Evolutionary conservation across 2,888 invertebrate genomes (phyloP).

Genomic region (Melikaiella ostensackeni): DNA sequence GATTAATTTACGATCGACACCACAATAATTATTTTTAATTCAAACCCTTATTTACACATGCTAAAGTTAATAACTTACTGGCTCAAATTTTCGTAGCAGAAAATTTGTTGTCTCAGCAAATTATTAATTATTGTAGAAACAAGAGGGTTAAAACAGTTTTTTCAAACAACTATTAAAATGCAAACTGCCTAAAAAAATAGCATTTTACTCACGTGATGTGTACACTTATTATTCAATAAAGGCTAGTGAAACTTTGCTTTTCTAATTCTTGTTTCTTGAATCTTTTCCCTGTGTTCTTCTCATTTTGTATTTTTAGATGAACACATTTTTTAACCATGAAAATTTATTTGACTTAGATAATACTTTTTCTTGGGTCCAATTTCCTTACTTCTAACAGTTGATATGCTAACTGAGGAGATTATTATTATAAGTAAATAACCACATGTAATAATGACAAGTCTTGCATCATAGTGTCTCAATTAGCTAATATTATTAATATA

Average conservation of each 20-base stretch:
- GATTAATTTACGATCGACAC: background rate
- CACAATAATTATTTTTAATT: background rate
- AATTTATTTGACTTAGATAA: too few relatives aligned
- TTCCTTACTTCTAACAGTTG: background rate
- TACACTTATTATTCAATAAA: conserved; percentile 3
- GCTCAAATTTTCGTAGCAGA: background rate
- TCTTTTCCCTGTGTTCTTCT: background rate
- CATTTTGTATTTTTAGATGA: too few relatives aligned
- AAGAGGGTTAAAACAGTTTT: background rate
- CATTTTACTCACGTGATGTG: background rate
- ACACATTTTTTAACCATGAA: too few relatives aligned
- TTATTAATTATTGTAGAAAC: background rate
- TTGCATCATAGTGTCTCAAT: background rate
- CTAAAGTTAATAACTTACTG: background rate
- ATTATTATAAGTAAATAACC: background rate
- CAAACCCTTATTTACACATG: background rate
- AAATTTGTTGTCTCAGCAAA: background rate
- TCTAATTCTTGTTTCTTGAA: background rate
- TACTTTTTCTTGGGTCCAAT: background rate
- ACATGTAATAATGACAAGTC: background rate
- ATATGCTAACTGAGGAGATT: background rate
- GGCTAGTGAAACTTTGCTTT: conserved; percentile 12
- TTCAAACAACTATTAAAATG: background rate
- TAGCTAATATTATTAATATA: background rate
- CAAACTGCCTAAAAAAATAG: background rate